Conservation (phyloP, 2,113 vertebrate species). For the Nyctereutes procyonoides region DNA sequence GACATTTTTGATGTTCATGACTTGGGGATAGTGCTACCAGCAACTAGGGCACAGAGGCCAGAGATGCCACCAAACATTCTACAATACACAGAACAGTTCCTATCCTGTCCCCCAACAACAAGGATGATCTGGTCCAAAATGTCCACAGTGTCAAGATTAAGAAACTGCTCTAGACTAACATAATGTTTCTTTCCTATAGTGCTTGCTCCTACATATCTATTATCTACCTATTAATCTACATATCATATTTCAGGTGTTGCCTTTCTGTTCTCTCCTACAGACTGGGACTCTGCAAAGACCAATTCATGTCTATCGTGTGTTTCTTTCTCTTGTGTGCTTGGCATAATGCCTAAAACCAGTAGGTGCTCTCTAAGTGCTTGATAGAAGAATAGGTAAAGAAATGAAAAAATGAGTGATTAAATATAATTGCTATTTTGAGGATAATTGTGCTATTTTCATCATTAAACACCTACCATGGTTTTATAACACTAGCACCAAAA, state of each 20-base stretch:
- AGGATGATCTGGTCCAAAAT: neutral
- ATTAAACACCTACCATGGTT: neutral
- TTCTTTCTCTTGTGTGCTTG: neutral
- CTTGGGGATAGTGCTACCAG: neutral
- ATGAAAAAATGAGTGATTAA: neutral
- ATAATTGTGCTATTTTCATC: neutral
- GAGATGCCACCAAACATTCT: neutral
- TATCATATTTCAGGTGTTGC: neutral
- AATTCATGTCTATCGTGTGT: neutral
- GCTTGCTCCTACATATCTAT: neutral
- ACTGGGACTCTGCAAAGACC: neutral
- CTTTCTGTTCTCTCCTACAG: neutral
- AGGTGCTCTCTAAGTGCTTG: neutral
- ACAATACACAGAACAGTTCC: neutral
- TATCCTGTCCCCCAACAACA: neutral
- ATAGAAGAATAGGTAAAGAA: neutral
- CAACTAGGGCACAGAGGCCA: neutral
- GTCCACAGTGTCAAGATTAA: neutral
- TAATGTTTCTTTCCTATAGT: neutral
- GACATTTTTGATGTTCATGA: neutral
- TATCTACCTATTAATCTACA: neutral
- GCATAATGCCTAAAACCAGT: neutral
- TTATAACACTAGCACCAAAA: neutral
- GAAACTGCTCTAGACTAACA: neutral
- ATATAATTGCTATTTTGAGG: neutral